Base-by-base conservation (phyloP, 1,140 invertebrate genomes). In the Drosophila baimaii region DNA sequence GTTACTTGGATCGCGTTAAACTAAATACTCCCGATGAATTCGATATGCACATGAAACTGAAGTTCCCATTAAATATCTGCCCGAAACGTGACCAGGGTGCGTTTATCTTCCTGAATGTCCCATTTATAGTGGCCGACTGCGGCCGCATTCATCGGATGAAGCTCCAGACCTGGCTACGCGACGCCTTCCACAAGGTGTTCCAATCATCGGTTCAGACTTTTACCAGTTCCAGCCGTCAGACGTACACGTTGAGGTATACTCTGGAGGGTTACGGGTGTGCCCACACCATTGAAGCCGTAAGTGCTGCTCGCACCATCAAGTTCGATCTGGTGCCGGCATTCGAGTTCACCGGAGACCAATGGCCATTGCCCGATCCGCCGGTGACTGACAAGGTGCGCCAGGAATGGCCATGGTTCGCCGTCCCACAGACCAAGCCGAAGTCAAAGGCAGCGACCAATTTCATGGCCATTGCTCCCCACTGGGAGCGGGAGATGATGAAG, bases 381-480 rank as follows among this genome's bases (percentile, higher is more conserved):
- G 37, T 77, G 9, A 10, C 27, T 9, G 5, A 1, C 1, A 8
- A 23, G 6, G 19, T 69, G 6, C 35, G 43, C 15, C 4, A 27
- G 0, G 25, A 39, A 0, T 62, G 35, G 25, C 31, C 51, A 8
- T 77, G 75, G 64, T 77, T 77, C 6, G 75, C 74, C 6, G n/a
- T 71, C 3, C 74, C 74, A 12, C 64, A 77, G 17, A 6, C 15
- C 9, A 56, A n/a, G 13, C 31, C 6, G 1, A 55, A 25, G 6
- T 0, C 3, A 23, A 51, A n/a, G 7, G 7, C 15, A 65, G 19
- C 6, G 25, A 61, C 19, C 23, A 41, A 35, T 2, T 75, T 79
- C 15, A 80, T 75, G 77, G 71, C 74, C 4, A 70, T 72, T 46
- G 77, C 63, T 7, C 77, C 77, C 1, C 63, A 76, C 13, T 81